These are phyloP conservation scores for Mycteria americana DNA, from an alignment of 2,797 vertebrate species.

Conservation along the genomic window DNA sequence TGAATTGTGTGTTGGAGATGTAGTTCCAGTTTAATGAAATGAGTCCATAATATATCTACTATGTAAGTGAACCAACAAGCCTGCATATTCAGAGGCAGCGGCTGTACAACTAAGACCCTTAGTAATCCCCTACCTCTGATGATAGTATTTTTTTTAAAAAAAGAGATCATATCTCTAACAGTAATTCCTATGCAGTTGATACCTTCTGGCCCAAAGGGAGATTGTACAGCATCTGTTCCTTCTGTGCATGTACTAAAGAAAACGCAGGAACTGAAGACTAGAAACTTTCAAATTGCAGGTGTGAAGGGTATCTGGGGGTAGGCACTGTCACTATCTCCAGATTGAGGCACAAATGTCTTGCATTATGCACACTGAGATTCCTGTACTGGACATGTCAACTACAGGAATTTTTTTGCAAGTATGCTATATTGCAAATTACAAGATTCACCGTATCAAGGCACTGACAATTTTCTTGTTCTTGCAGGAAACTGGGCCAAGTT, in stretches of 20 bases:
- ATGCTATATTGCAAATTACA: background rate
- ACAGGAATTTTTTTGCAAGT: background rate
- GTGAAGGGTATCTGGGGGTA: background rate
- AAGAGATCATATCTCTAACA: background rate
- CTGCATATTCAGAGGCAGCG: background rate
- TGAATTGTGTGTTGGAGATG: conserved; percentile 31
- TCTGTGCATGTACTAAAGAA: background rate
- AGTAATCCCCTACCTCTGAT: conserved; percentile 7
- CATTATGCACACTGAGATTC: background rate
- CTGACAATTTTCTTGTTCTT: background rate
- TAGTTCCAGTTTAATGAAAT: conserved; percentile 42
- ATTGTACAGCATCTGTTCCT: background rate
- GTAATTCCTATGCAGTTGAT: conserved; percentile 11
- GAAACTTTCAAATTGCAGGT: background rate
- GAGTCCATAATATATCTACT: background rate
- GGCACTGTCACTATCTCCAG: background rate
- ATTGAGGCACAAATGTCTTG: background rate
- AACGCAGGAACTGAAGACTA: background rate
- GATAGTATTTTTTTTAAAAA: background rate
- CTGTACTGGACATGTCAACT: background rate
- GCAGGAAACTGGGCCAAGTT: background rate
- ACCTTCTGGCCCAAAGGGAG: conserved; percentile 20
- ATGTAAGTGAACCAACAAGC: conserved; percentile 22
- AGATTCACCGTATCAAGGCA: background rate
- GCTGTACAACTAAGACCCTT: background rate